Evolutionary conservation across 2,797 vertebrate species (phyloP).

Genomic region (Coluber constrictor): DNA sequence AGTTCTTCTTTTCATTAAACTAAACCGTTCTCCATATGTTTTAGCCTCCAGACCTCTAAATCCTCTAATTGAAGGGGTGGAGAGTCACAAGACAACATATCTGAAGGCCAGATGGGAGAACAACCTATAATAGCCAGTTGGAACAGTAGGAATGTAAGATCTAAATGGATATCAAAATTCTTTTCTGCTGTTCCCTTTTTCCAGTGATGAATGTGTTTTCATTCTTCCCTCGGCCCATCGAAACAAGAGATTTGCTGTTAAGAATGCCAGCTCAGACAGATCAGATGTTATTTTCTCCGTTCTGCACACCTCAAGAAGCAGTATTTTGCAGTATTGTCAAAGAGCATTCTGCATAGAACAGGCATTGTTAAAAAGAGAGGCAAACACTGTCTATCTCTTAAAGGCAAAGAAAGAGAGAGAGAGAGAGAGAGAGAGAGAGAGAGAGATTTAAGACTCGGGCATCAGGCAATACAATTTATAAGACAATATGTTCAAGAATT

Average conservation of each 20-base stretch:
- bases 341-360: not conserved
- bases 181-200: not conserved
- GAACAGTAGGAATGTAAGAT: not conserved
- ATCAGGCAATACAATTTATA: not conserved
- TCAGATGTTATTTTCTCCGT: not conserved
- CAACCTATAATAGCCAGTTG: not conserved
- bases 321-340: not conserved
- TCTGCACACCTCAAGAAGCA: not conserved
- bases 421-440: not conserved
- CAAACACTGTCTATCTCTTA: not conserved
- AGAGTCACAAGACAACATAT: not conserved
- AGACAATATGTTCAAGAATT: not conserved
- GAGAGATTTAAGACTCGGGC: not conserved
- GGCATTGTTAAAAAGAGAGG: not conserved
- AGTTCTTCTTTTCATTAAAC: not conserved
- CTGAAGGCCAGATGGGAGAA: not conserved
- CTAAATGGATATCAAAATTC: not conserved
- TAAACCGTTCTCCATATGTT: not conserved
- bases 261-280: not conserved
- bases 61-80: not conserved
- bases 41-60: not conserved
- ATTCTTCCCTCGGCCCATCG: not conserved
- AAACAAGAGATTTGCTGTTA: not conserved
- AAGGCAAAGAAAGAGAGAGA: not conserved
- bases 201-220: not conserved